Conservation (phyloP, 2,797 vertebrate species). For the Syngnathus rostellatus region DNA sequence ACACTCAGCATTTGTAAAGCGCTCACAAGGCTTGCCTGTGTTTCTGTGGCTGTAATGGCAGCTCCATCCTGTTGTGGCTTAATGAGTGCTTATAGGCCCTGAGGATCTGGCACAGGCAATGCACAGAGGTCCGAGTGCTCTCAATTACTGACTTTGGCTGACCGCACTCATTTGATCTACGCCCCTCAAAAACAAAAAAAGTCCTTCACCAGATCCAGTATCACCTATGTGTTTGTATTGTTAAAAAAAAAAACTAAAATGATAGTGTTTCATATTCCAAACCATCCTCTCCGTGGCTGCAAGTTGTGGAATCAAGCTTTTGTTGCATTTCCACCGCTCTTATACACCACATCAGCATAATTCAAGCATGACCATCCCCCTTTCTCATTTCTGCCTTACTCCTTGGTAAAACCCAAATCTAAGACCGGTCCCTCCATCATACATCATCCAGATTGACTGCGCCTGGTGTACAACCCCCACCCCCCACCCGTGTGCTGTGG, state of each 20-base stretch:
- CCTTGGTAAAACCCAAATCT: slow-evolving; percentile 49
- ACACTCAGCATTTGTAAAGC: slow-evolving; percentile 70
- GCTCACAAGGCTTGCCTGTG: slow-evolving; percentile 76
- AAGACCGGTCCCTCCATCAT: slow-evolving; percentile 57
- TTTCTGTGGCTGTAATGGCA: slow-evolving; percentile 65
- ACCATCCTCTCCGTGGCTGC: slow-evolving; percentile 43
- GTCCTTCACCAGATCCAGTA: background rate
- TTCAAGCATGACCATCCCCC: slow-evolving; percentile 67
- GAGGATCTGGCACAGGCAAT: slow-evolving; percentile 44
- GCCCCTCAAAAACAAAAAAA: slow-evolving; percentile 12
- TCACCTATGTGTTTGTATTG: background rate
- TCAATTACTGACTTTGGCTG: slow-evolving; percentile 64
- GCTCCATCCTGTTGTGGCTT: slow-evolving; percentile 68
- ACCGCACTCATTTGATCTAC: slow-evolving; percentile 46
- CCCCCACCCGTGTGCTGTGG: slow-evolving; percentile 28
- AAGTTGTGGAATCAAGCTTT: slow-evolving; percentile 25
- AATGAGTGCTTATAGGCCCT: slow-evolving; percentile 55
- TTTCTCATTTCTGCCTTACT: slow-evolving; percentile 59
- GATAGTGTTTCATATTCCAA: slow-evolving; percentile 3
- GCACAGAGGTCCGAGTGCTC: slow-evolving; percentile 60
- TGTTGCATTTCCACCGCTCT: slow-evolving; percentile 40
- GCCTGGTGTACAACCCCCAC: slow-evolving; percentile 9
- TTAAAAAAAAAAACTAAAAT: no score
- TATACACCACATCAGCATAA: slow-evolving; percentile 69
- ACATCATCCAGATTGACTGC: slow-evolving; percentile 62